Conservation (phyloP, 2,113 vertebrate species). For the Aspidoscelis tigris region DNA sequence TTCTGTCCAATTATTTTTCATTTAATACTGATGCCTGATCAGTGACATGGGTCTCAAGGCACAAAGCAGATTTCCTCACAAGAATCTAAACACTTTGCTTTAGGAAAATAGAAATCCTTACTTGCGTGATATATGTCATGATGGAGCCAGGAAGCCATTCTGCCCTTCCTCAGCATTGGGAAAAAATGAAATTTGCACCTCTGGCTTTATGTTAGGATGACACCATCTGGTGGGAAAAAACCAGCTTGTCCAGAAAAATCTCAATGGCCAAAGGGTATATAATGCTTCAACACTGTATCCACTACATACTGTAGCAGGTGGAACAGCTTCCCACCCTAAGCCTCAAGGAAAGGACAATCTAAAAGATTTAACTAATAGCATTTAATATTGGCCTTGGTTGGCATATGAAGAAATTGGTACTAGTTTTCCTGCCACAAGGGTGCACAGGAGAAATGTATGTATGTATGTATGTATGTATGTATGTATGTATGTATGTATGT, state of each 20-base stretch:
- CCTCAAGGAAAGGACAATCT: neutral
- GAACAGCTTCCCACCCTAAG: neutral
- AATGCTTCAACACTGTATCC: no score
- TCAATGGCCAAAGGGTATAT: neutral
- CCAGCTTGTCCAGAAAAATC: neutral
- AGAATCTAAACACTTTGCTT: neutral
- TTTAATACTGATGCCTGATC: neutral
- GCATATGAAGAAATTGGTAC: neutral
- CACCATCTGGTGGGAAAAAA: neutral
- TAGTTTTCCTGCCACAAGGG: no score
- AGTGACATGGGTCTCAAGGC: neutral
- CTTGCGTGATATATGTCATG: fast-evolving
- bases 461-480: no score
- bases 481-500: no score
- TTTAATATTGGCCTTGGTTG: neutral
- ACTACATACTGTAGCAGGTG: neutral
- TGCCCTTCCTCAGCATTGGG: neutral
- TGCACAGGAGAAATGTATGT: no score
- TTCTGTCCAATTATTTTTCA: neutral
- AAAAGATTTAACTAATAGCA: neutral
- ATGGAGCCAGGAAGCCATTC: neutral
- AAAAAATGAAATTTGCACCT: neutral
- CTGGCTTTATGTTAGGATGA: no score
- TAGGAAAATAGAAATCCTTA: neutral
- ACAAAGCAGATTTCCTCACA: neutral